These are phyloP conservation scores for Paralichthys olivaceus DNA, from an alignment of 2,113 vertebrate species.

Conservation along the genomic window DNA sequence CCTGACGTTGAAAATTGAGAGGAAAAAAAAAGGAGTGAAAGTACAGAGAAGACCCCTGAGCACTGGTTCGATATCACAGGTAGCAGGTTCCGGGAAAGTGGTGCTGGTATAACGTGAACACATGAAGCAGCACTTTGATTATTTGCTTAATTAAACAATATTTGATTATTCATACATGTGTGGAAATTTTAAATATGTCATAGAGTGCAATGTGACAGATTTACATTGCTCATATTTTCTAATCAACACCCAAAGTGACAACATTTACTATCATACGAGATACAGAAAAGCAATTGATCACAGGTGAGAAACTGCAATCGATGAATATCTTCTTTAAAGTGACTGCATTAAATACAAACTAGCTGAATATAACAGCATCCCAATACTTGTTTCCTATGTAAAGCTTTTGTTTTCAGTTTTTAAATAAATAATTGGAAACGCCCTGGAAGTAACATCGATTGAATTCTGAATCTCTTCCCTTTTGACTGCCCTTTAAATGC, in stretches of 20 bases:
- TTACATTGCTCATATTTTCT: not conserved
- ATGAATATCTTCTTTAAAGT: not conserved
- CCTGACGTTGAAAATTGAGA: slow-evolving; percentile 39
- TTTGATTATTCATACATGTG: not conserved
- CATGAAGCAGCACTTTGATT: not conserved
- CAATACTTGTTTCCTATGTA: not conserved
- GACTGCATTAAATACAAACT: not conserved
- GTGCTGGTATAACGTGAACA: slow-evolving; percentile 17
- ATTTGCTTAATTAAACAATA: too few relatives aligned
- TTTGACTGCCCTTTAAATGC: slow-evolving; percentile 17
- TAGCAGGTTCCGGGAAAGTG: slow-evolving; percentile 31
- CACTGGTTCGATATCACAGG: slow-evolving; percentile 15
- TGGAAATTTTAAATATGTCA: too few relatives aligned
- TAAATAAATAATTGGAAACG: not conserved
- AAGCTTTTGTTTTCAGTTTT: not conserved
- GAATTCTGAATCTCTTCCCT: not conserved
- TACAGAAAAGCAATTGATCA: not conserved
- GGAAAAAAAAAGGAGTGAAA: slow-evolving; percentile 33
- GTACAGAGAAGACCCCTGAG: slow-evolving; percentile 35
- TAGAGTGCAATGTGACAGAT: not conserved
- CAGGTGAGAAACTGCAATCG: not conserved
- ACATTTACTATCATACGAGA: not conserved
- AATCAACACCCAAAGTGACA: not conserved
- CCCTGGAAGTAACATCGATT: not conserved
- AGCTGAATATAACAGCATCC: not conserved